These are phyloP conservation scores for Polymixis flavicincta DNA, from an alignment of 2,888 invertebrate genomes.

Conservation along the genomic window DNA sequence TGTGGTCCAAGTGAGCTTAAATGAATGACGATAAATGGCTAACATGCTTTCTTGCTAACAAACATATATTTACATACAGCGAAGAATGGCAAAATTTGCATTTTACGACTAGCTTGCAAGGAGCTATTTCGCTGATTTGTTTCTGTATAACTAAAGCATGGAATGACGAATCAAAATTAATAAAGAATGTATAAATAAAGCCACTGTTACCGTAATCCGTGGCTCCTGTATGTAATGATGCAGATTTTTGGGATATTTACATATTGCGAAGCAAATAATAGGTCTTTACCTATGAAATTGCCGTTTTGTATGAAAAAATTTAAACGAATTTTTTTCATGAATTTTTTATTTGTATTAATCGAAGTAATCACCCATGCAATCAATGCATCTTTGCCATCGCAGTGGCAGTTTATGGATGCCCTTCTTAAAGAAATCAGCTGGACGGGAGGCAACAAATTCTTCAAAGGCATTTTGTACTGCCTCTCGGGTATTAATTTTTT, in stretches of 20 bases:
- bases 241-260: not conserved
- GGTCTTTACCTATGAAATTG: too few relatives aligned
- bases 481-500: too few relatives aligned
- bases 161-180: not conserved
- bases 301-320: too few relatives aligned
- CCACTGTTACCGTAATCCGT: not conserved
- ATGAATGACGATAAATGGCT: not conserved
- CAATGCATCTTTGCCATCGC: too few relatives aligned
- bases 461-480: too few relatives aligned
- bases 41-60: slow-evolving; percentile 23
- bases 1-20: not conserved
- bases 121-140: slow-evolving; percentile 21
- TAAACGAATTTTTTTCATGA: too few relatives aligned
- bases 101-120: not conserved
- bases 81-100: not conserved
- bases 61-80: not conserved
- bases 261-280: not conserved
- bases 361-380: too few relatives aligned
- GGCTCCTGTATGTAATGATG: not conserved
- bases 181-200: not conserved
- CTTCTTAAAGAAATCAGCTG: too few relatives aligned
- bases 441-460: too few relatives aligned
- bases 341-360: too few relatives aligned
- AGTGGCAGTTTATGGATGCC: too few relatives aligned
- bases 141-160: slow-evolving; percentile 15